Base-by-base conservation (phyloP, 2,797 vertebrate species). In the Spizella passerina region DNA sequence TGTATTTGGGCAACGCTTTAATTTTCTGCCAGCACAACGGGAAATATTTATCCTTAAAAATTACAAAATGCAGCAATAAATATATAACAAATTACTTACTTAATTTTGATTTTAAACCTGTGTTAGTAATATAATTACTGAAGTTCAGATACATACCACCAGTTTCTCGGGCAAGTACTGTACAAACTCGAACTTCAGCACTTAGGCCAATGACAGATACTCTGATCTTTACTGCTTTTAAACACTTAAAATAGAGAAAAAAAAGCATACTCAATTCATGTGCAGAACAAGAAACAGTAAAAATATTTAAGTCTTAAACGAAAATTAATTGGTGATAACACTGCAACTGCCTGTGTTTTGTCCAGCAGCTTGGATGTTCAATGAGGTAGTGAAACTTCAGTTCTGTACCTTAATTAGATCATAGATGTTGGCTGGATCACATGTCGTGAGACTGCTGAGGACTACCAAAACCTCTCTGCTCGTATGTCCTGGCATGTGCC, bases 401-500 rank as follows among this genome's bases (percentile, higher is more conserved):
- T 71, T 93, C 49, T 57, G 23, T 97, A 99, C 99, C 99, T 99
- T 99, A 87, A 99, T 98, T 59, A 99, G 97, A 34, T 99, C 99
- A 64, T 99, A 99, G 97, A 99, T 99, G 97, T 99, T 99, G 86
- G 98, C 97, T 27, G 99, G 99, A 97, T 99, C 99, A 90, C 99
- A 99, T 6, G 99, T 99, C 2, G 99, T 99, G 72, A 99, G 98
- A 90, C 99, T 99, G 97, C 99, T 99, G 95, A 99, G 99, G 96
- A 99, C 97, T 63, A 99, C 95, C 72, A 99, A 97, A 84, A 99
- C 97, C 97, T 99, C 99, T 96, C 99, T 98, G 96, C 99, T 99
- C 17, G 99, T 99, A 86, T 99, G 99, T 95, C 98, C 99, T 23
- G 99, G 99, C 99, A 99, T 99, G 96, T 99, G 99, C 96, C 99